Percentiles rank a stretch among this genome's conserved stretches.
Conservation (phyloP, 2,888 invertebrate genomes). For the Chromoteleia sp. region DNA sequence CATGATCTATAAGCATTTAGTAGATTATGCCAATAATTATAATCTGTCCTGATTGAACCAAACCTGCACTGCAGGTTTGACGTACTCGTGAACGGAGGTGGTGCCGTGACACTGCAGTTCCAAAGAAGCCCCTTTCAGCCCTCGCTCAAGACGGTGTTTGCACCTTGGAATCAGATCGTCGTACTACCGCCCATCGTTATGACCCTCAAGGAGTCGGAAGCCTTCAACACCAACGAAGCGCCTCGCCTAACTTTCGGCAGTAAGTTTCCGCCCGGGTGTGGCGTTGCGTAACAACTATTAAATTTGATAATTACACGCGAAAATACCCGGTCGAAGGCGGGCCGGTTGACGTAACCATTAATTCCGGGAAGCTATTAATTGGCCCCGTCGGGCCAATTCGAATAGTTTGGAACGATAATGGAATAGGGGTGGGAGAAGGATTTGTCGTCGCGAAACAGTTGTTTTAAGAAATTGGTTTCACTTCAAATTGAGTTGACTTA, state of each 20-base stretch:
- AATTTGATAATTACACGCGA: slow-evolving; percentile 61
- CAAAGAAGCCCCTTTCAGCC: slow-evolving; percentile 97
- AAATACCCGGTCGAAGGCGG: slow-evolving; percentile 49
- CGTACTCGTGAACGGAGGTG: slow-evolving; percentile 99
- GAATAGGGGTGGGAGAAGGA: slow-evolving; percentile 42
- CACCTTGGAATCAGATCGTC: slow-evolving; percentile 99
- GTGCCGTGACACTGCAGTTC: slow-evolving; percentile 98
- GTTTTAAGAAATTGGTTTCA: slow-evolving; percentile 52
- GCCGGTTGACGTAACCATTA: slow-evolving; percentile 52
- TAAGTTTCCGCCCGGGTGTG: slow-evolving; percentile 75
- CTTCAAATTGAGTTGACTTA: slow-evolving; percentile 50
- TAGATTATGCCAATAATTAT: background rate
- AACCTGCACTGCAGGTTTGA: slow-evolving; percentile 92
- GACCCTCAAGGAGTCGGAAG: slow-evolving; percentile 89
- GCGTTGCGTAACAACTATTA: slow-evolving; percentile 60
- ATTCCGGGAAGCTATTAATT: slow-evolving; percentile 58
- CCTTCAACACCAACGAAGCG: slow-evolving; percentile 81
- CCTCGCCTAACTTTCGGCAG: slow-evolving; percentile 82
- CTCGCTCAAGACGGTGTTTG: slow-evolving; percentile 94
- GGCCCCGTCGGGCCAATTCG: slow-evolving; percentile 57
- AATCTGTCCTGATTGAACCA: slow-evolving; percentile 15
- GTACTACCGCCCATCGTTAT: slow-evolving; percentile 94
- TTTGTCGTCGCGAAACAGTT: slow-evolving; percentile 58
- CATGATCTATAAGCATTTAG: background rate
- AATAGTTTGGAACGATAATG: slow-evolving; percentile 56